Evolutionary conservation across 2,797 vertebrate genomes (phyloP).

Genomic region (Mormyrus hasselquistii): DNA sequence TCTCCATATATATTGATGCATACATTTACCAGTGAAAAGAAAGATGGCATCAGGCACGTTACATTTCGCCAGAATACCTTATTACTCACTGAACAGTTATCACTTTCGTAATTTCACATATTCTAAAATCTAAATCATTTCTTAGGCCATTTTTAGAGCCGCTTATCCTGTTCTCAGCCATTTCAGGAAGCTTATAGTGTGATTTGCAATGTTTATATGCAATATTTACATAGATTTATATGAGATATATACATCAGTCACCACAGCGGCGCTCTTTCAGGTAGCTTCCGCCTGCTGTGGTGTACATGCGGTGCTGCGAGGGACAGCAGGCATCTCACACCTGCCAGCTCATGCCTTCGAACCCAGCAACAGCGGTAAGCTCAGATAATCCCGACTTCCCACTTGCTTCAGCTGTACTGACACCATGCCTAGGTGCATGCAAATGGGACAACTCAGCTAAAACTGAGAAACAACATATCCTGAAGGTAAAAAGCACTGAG

Average conservation of each 20-base stretch:
- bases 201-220: background rate
- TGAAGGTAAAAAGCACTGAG: background rate
- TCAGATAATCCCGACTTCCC: background rate
- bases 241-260: background rate
- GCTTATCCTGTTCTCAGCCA: background rate
- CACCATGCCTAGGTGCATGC: background rate
- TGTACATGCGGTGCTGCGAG: background rate
- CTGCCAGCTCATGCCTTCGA: background rate
- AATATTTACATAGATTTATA: background rate
- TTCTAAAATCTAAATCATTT: background rate
- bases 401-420: background rate
- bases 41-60: background rate
- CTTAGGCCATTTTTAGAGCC: background rate
- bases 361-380: background rate
- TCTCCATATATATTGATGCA: background rate
- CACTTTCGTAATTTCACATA: background rate
- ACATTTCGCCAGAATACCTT: background rate
- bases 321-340: background rate
- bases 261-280: background rate
- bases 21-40: background rate
- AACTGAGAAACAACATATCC: background rate
- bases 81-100: background rate
- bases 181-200: background rate
- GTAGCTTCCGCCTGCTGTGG: background rate
- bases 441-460: background rate